Evolutionary conservation across 2,888 invertebrate genomes (phyloP).

Genomic region (Mythimna impura): DNA sequence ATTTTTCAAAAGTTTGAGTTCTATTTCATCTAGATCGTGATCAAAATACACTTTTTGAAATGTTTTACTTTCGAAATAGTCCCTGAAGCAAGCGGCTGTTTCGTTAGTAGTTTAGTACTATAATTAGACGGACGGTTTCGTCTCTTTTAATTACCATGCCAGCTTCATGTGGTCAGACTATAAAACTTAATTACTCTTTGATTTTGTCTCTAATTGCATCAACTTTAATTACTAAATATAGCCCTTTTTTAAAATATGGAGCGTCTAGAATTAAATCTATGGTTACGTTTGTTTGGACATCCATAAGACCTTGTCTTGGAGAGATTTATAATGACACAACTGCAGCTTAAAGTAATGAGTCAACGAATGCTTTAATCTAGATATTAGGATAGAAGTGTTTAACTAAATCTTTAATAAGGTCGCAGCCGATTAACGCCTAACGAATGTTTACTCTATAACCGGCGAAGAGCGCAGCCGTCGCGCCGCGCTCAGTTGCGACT

Average conservation of each 20-base stretch:
- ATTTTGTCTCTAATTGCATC: slow-evolving; percentile 38
- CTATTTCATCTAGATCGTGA: neutral
- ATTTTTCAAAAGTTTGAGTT: neutral
- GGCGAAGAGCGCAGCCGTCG: slow-evolving; percentile 58
- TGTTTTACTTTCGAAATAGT: neutral
- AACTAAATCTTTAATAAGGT: slow-evolving; percentile 63
- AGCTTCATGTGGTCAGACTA: slow-evolving; percentile 53
- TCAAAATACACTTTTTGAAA: slow-evolving; percentile 11
- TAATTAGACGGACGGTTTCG: slow-evolving; percentile 39
- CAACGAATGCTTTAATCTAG: slow-evolving; percentile 53
- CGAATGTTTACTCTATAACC: slow-evolving; percentile 64
- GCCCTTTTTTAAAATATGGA: slow-evolving; percentile 15
- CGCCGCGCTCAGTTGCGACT: slow-evolving; percentile 73
- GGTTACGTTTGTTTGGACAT: slow-evolving; percentile 5
- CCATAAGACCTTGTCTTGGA: slow-evolving; percentile 21
- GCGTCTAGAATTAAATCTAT: neutral
- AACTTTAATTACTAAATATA: slow-evolving; percentile 25
- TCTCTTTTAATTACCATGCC: slow-evolving; percentile 50
- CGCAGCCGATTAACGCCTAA: slow-evolving; percentile 67
- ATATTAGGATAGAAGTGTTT: slow-evolving; percentile 51
- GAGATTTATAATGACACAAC: slow-evolving; percentile 42
- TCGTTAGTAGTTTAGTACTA: slow-evolving; percentile 9
- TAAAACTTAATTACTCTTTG: slow-evolving; percentile 51
- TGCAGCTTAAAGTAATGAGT: slow-evolving; percentile 35
- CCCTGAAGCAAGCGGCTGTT: slow-evolving; percentile 21